phyloP scores from a whole-genome alignment of 1,140 invertebrate genomes.

The Laodelphax striatellus region DNA sequence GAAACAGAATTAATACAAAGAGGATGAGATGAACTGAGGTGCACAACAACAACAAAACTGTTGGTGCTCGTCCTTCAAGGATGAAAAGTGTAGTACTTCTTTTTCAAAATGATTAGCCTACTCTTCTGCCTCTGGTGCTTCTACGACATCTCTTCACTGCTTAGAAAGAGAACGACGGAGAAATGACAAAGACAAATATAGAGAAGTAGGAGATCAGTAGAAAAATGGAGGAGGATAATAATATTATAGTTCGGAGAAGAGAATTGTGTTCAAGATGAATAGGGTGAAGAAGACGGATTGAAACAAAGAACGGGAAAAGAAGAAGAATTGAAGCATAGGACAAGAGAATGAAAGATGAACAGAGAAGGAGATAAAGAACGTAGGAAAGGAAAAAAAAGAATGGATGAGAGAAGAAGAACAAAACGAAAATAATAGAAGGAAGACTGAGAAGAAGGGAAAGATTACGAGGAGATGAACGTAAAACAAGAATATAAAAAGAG shows the following conservation, averaged over 20 bases:
- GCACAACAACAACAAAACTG: too few species aligned
- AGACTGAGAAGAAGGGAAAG: neutral
- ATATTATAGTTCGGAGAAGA: too few species aligned
- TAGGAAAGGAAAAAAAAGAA: neutral
- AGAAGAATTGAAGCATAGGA: neutral
- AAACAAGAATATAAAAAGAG: neutral
- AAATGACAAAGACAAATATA: neutral
- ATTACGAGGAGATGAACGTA: neutral
- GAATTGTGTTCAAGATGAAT: too few species aligned
- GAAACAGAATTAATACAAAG: too few species aligned
- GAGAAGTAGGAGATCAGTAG: neutral
- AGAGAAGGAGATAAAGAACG: neutral
- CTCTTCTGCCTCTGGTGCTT: neutral
- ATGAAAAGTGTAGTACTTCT: neutral
- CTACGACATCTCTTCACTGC: neutral
- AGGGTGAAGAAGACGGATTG: neutral
- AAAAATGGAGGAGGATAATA: too few species aligned
- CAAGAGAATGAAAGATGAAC: neutral
- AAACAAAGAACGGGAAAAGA: neutral
- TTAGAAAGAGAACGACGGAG: neutral
- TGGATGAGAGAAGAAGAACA: neutral
- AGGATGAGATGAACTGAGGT: too few species aligned
- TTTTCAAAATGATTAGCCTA: neutral
- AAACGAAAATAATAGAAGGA: neutral
- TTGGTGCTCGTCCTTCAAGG: too few species aligned